A percentile compares a stretch with the other conserved stretches of the same genome.
phyloP scores from a whole-genome alignment of 2,888 invertebrate genomes.

The Meliscaeva auricollis region DNA sequence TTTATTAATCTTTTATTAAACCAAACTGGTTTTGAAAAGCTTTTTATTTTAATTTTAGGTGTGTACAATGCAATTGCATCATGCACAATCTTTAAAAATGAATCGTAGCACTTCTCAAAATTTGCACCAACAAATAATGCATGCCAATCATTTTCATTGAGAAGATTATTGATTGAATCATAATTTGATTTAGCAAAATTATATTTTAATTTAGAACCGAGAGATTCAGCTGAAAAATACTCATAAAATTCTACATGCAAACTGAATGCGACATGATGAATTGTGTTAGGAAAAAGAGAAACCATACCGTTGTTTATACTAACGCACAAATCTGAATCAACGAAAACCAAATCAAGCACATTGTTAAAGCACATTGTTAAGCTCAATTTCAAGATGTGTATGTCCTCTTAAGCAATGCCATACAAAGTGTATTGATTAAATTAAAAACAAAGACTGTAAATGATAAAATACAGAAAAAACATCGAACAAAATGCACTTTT shows the following conservation, averaged over 20 bases:
- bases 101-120: not conserved
- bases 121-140: not conserved
- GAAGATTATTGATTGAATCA: not conserved
- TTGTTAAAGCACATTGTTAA: too few relatives aligned
- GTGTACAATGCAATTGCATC: not conserved
- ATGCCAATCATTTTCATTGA: not conserved
- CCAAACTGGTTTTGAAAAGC: not conserved
- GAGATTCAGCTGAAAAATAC: conserved; percentile 3
- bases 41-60: conserved; percentile 11
- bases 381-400: too few relatives aligned
- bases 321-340: conserved; percentile 6
- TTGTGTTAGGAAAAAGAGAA: not conserved
- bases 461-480: too few relatives aligned
- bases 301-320: conserved; percentile 6
- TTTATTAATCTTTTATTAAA: not conserved
- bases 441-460: too few relatives aligned
- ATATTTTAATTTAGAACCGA: conserved; percentile 5
- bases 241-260: not conserved
- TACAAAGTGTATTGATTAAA: too few relatives aligned
- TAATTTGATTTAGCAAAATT: not conserved
- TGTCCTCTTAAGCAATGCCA: too few relatives aligned
- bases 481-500: too few relatives aligned
- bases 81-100: not conserved
- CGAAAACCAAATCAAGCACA: conserved; percentile 2
- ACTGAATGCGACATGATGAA: not conserved